Base-by-base conservation (phyloP, 2,888 invertebrate genomes). In the Gryllus longicercus region DNA sequence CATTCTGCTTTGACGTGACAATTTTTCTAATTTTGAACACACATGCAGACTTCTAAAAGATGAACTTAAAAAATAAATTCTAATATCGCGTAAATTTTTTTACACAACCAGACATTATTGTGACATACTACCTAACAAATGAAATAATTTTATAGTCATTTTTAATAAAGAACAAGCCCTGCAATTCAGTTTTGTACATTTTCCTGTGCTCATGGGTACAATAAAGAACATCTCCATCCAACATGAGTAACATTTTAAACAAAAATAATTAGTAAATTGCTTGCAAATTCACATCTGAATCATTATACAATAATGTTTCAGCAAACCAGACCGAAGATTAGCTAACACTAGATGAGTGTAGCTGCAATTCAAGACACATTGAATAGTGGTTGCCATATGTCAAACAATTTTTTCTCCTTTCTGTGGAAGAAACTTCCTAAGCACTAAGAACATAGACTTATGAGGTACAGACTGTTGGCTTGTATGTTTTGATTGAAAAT, bases 121-220 rank as follows among this genome's bases (percentile, higher is more conserved):
- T 63, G n/a, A 63, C n/a, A 14, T 63, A 63, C 63, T 63, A 14
- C 14, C 16, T 63, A 63, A 63, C 63, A 63, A 63, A 63, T n/a
- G n/a, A 63, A 63, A 63, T n/a, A 63, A 63, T 63, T 63, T 63
- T 63, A 63, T 63, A 63, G 38, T n/a, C 63, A 63, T 18, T 63
- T 63, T 18, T 5, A 63, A 63, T 4, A 63, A 63, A 63, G n/a
- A 63, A 18, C 63, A 63, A 63, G 63, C 63, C 14, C 63, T 63
- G 63, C 63, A 63, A 76, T 76, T 76, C 23, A 76, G 23, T 76
- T 79, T 79, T 79, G 79, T 79, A 79, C 79, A 79, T 79, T 79
- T 79, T 74, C 49, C 74, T 79, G 79, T 79, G 79, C 79, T 79
- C 79, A 79, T 79, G 50, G 50, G 23, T 76, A 50, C 21, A 78